Conservation (phyloP, 2,797 vertebrate species). For the Callimico goeldii region DNA sequence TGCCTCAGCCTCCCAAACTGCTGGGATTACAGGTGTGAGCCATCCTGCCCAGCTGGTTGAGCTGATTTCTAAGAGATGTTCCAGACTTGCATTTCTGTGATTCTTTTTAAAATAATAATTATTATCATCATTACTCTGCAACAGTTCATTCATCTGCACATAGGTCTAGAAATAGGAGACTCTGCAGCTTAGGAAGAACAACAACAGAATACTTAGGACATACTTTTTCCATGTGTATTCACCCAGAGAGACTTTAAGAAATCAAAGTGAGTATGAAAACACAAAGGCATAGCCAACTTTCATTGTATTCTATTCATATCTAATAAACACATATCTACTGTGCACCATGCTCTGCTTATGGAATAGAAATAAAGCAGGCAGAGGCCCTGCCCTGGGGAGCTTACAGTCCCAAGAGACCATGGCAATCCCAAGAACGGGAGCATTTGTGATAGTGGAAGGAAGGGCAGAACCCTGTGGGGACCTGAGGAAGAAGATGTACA, state of each 20-base stretch:
- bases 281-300: neutral
- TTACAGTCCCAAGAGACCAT: neutral
- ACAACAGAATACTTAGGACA: neutral
- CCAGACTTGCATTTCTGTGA: neutral
- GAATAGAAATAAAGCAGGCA: neutral
- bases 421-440: too few species aligned
- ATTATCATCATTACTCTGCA: neutral
- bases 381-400: neutral
- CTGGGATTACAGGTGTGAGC: too few species aligned
- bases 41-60: neutral
- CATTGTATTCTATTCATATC: neutral
- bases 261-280: neutral
- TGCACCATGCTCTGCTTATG: neutral
- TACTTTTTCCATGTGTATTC: neutral
- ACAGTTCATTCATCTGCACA: neutral
- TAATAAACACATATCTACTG: neutral
- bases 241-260: neutral
- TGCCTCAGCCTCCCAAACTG: too few species aligned
- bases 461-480: conserved; percentile 3
- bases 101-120: neutral
- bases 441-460: neutral
- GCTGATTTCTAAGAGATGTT: neutral
- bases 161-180: neutral
- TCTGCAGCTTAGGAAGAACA: neutral
- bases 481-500: conserved; percentile 68